Base-by-base conservation (phyloP, 2,113 vertebrate species). In the Vidua chalybeata region DNA sequence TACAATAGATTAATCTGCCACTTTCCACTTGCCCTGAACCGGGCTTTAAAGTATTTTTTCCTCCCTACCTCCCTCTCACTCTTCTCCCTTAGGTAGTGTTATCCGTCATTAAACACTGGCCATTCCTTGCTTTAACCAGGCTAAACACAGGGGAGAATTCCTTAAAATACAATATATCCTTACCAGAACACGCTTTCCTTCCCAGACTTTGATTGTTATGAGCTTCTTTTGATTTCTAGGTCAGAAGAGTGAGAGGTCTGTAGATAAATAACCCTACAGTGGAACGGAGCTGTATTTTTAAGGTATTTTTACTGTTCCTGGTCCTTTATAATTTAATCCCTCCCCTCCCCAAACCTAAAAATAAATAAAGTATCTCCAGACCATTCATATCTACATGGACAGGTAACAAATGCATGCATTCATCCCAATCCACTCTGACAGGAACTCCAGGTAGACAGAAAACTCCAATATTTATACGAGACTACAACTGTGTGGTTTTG, bases 311-410 rank as follows among this genome's bases (percentile, higher is more conserved):
- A 97, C 96, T 96, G 97, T 98, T 97, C 97, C 98, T 97, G 97
- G 97, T 98, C 97, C 98, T 98, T 95, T 76, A 81, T 92, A 97
- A 97, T 97, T 97, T 95, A 97, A 97, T 90, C 96, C 95, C 97
- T 95, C 93, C 97, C 84, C 88, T 95, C 93, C 97, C 86, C 93
- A 97, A 96, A 97, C 96, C 80, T 96, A 94, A 97, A 97, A 98
- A 98, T 98, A 97, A 98, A 98, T 98, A 98, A 96, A 95, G 75
- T 92, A 97, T 97, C 97, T 96, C 96, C 97, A 98, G 97, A 97
- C 96, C 97, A 93, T 96, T 95, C 94, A 75, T 84, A 96, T 96
- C 93, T 95, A 96, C 94, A 97, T 96, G 96, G 97, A 97, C 95
- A 96, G 96, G 96, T 95, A 94, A 95, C 94, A 96, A 96, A 97